Conservation (phyloP, 2,797 vertebrate species). For the Notolabrus celidotus region DNA sequence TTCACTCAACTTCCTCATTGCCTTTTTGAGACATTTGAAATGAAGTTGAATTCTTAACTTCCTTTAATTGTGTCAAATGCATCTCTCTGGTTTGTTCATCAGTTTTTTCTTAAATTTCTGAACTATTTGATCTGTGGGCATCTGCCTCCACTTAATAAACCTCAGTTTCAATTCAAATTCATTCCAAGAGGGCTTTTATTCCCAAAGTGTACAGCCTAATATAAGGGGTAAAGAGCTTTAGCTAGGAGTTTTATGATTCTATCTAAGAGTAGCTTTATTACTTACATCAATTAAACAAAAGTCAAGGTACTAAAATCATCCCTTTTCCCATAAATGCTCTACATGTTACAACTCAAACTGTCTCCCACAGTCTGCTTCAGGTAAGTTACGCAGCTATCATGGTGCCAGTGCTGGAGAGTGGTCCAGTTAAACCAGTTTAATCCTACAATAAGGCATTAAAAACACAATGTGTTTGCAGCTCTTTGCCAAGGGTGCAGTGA, state of each 20-base stretch:
- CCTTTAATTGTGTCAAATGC: conserved; percentile 24
- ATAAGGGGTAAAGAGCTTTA: conserved; percentile 11
- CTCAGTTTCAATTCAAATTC: conserved; percentile 17
- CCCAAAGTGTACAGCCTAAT: conserved; percentile 20
- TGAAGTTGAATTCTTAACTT: conserved; percentile 43
- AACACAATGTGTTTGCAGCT: too few species aligned
- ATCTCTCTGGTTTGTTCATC: conserved; percentile 44
- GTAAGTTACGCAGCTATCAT: too few species aligned
- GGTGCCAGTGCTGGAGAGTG: too few species aligned
- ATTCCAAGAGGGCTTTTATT: conserved; percentile 18
- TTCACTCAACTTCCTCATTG: conserved; percentile 52
- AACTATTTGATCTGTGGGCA: conserved; percentile 26
- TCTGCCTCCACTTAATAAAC: conserved; percentile 63
- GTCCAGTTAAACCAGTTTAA: too few species aligned
- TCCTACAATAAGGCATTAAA: too few species aligned
- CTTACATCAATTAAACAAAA: conserved; percentile 10
- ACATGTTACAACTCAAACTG: neutral
- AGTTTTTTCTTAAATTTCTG: conserved; percentile 31
- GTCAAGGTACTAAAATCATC: neutral
- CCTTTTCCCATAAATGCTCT: neutral
- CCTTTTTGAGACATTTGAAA: conserved; percentile 37
- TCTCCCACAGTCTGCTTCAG: too few species aligned
- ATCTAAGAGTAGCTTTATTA: conserved; percentile 11
- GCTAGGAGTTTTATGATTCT: conserved; percentile 14
- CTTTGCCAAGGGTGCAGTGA: too few species aligned